Conservation (phyloP, 2,797 vertebrate species). For the Lagocephalus sceleratus region DNA sequence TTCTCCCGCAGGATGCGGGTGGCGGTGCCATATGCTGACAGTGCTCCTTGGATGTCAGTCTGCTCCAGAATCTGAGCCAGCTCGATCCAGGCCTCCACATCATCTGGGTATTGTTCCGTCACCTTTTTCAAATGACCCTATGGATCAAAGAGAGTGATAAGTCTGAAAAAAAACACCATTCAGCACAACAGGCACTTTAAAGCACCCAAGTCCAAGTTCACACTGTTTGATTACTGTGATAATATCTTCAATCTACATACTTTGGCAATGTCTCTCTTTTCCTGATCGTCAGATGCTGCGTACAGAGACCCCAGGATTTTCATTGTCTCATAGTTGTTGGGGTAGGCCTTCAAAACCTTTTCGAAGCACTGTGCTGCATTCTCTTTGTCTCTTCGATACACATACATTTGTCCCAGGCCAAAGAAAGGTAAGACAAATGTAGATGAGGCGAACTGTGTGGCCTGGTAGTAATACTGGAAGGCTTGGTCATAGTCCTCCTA, state of each 20-base stretch:
- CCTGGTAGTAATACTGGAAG: constrained; percentile 99
- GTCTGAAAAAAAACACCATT: neutral
- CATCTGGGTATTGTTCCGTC: constrained; percentile 97
- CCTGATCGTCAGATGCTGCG: constrained; percentile 97
- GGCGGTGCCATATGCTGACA: constrained; percentile 96
- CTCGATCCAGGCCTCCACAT: constrained; percentile 99
- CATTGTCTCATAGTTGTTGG: constrained; percentile 99
- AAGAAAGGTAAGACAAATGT: constrained; percentile 98
- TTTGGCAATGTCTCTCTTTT: constrained; percentile 97
- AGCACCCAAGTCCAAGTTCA: neutral
- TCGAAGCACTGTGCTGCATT: constrained; percentile 99
- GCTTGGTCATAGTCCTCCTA: constrained; percentile 99
- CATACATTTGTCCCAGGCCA: constrained; percentile 98
- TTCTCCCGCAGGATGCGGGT: constrained; percentile 98
- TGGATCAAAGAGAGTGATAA: constrained; percentile 2
- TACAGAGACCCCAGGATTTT: constrained; percentile 98
- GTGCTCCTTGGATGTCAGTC: constrained; percentile 96
- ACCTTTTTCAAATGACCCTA: constrained; percentile 98
- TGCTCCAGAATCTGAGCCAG: constrained; percentile 97
- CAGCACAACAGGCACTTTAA: too few relatives aligned
- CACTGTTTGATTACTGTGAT: neutral
- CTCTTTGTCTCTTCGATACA: constrained; percentile 96
- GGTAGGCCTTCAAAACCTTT: constrained; percentile 97
- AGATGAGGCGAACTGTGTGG: constrained; percentile 96
- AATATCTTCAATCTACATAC: constrained; percentile 57